Evolutionary conservation across 2,113 vertebrate genomes (phyloP), one percentile per base, ranked within the genome.

Genomic region (Nycticorax nycticorax): DNA sequence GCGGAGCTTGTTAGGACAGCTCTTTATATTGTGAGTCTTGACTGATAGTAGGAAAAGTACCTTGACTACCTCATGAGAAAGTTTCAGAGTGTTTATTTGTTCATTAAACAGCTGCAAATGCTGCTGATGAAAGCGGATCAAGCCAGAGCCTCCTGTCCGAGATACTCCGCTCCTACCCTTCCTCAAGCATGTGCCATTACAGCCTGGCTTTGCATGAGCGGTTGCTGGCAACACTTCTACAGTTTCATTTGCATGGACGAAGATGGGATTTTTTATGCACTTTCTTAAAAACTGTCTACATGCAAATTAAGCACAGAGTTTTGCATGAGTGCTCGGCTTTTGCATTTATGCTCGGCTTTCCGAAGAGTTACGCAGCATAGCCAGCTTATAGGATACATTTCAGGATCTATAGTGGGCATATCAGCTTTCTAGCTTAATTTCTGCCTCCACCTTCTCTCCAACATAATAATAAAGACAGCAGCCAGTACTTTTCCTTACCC

Each of bases 401-500:
- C 43, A 39, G 20, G 37, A 88, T 56, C 55, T 77, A 9, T 2
- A 35, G 24, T 4, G 72, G 72, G 56, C 15, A 9, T 28, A 45
- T 35, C 19, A 89, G 50, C 13, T 32, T 92, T 43, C 30, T 35
- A 41, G 43, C 2, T 59, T 57, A 12, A 15, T 55, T 47, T 91
- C 48, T 67, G 43, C 18, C 35, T 59, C 22, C 52, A 52, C 52
- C 21, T 89, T 52, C 33, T 68, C 52, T 78, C 43, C 45, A 23
- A 0, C 39, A 21, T 13, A 75, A 45, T 17, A 79, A 50, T 55
- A 82, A 64, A 60, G 59, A 64, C 11, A 41, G 7, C 39, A 94
- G 66, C 89, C 93, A 83, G 89, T 97, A 91, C 63, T 96, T 96
- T 96, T 92, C 88, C 93, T 95, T 77, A 63, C 47, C 0, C 0